These are phyloP conservation scores for Sabatieria punctata DNA, from an alignment of 2,888 invertebrate genomes.

Conservation along the genomic window DNA sequence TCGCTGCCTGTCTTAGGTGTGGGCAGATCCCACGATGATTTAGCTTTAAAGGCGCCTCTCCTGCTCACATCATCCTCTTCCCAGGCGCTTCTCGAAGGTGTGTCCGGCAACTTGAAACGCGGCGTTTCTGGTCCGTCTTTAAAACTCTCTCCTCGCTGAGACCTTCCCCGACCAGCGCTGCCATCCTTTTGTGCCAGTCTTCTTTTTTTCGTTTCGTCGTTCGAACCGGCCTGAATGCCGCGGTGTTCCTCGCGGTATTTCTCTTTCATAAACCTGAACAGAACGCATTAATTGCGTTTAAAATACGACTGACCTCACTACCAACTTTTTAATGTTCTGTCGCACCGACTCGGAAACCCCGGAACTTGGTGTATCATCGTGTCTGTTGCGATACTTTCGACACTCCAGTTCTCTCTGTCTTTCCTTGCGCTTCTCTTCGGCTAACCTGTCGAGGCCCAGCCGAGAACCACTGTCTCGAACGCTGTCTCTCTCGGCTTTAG, in stretches of 20 bases:
- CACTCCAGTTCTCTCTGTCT: neutral
- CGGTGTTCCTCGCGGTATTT: neutral
- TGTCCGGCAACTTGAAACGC: constrained; percentile 16
- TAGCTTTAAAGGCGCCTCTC: constrained; percentile 7
- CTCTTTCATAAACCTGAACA: neutral
- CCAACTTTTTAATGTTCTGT: constrained; percentile 4
- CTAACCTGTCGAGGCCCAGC: constrained; percentile 32
- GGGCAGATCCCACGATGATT: constrained; percentile 77
- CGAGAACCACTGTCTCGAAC: constrained; percentile 19
- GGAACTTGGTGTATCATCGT: constrained; percentile 2
- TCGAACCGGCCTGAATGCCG: neutral
- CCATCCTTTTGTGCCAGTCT: neutral
- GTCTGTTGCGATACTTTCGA: neutral
- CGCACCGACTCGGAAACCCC: constrained; percentile 3
- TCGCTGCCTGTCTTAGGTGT: constrained; percentile 44
- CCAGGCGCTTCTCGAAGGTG: constrained; percentile 23
- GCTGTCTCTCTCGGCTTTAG: constrained; percentile 3
- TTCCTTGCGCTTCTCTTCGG: constrained; percentile 26
- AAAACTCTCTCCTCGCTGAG: neutral
- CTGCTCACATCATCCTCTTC: constrained; percentile 18
- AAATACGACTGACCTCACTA: neutral
- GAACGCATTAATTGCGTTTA: neutral
- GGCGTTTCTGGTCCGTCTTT: constrained; percentile 6
- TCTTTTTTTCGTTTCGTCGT: neutral
- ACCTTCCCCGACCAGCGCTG: neutral